Conservation (phyloP, 1,140 invertebrate species). For the Andrena cerasifolii region DNA sequence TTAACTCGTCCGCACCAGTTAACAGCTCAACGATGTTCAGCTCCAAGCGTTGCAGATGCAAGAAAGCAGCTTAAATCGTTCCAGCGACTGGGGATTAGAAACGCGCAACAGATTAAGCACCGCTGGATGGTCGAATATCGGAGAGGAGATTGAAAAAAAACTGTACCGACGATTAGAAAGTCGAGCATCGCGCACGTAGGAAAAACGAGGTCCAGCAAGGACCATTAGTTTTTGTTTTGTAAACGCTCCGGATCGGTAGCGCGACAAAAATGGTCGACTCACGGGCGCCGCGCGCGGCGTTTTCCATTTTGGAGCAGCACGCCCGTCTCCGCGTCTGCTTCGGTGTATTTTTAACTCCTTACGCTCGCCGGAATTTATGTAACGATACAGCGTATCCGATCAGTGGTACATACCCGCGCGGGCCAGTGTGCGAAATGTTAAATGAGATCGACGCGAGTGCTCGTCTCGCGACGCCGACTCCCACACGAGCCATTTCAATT, state of each 20-base stretch:
- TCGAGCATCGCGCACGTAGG: not conserved
- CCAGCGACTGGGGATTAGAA: too few relatives aligned
- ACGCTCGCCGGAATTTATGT: constrained; percentile 25
- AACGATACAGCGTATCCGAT: constrained; percentile 24
- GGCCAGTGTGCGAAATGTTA: constrained; percentile 7
- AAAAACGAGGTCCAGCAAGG: not conserved
- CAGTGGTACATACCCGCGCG: not conserved
- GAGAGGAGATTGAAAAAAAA: not conserved
- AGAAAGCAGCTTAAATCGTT: too few relatives aligned
- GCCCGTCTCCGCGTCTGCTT: constrained; percentile 11
- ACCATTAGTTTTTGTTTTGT: not conserved
- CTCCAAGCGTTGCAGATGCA: too few relatives aligned
- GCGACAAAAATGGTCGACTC: not conserved
- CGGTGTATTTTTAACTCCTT: constrained; percentile 44
- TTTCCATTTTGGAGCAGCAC: constrained; percentile 35
- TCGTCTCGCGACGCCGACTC: constrained; percentile 6
- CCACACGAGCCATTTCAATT: constrained; percentile 30
- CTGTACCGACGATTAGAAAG: not conserved
- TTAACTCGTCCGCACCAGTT: too few relatives aligned
- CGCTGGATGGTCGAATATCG: not conserved
- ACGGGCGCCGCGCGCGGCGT: constrained; percentile 2
- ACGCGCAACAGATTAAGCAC: not conserved
- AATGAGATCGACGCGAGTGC: constrained; percentile 6
- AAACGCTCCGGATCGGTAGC: not conserved
- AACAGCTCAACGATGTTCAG: too few relatives aligned